These are phyloP conservation scores for Parnassius smintheus DNA, from an alignment of 2,888 invertebrate genomes.

Conservation along the genomic window DNA sequence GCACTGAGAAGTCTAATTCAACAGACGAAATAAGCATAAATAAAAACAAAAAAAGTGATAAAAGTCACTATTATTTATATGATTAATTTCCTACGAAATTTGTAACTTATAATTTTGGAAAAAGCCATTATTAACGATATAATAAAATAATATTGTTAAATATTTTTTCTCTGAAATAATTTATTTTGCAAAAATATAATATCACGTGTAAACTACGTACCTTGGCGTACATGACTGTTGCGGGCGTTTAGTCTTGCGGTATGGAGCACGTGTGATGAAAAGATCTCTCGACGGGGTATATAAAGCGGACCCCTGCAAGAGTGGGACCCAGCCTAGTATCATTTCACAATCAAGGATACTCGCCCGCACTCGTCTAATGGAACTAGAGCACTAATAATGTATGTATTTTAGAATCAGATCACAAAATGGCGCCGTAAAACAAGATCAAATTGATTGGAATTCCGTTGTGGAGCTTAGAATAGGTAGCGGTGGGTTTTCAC, in stretches of 20 bases:
- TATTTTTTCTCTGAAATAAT: no score
- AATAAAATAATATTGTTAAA: no score
- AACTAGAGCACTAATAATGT: constrained; percentile 32
- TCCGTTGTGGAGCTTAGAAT: not conserved
- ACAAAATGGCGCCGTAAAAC: constrained; percentile 19
- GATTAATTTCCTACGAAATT: no score
- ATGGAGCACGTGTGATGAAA: constrained; percentile 56
- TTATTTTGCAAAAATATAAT: no score
- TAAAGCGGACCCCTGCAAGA: constrained; percentile 46
- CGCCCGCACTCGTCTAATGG: constrained; percentile 34
- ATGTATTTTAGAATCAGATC: constrained; percentile 35
- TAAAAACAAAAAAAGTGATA: no score
- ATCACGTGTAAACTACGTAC: constrained; percentile 40
- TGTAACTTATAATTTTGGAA: no score
- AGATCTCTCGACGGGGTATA: constrained; percentile 39
- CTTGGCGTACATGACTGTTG: constrained; percentile 71
- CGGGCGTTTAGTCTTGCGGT: constrained; percentile 49
- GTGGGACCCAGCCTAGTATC: constrained; percentile 41
- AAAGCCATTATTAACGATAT: no score
- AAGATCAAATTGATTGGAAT: constrained; percentile 12
- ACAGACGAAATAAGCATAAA: no score
- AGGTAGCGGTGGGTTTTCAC: no score
- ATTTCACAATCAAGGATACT: constrained; percentile 65
- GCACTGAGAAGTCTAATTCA: no score
- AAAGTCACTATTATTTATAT: no score